Base-by-base conservation (phyloP, 1,140 invertebrate species). In the Achroia grisella region DNA sequence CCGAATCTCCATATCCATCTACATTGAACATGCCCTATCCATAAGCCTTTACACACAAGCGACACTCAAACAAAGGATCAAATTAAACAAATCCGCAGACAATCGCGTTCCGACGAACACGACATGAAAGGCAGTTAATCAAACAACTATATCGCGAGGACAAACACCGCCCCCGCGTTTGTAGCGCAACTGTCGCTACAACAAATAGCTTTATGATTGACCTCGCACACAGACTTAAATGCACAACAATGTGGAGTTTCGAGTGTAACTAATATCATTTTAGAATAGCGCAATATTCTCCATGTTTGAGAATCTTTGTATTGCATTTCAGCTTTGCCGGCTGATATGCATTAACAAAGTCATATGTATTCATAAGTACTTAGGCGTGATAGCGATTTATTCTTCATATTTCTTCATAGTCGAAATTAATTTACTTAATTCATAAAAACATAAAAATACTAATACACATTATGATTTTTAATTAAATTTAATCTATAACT, bases 71-170 rank as follows among this genome's bases (percentile, higher is more conserved):
- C 79, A 83, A 83, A 81, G 77, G 76, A 63, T 68, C 68, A 73
- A 83, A 79, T 80, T 79, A 79, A 83, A 80, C 75, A 83, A 83
- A 83, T 83, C 72, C 73, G 67, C 65, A 67, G 58, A 79, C 74
- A 76, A 78, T 73, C 68, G 71, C 62, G 69, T 73, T 75, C 72
- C 73, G 56, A 68, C 17, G 17, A 23, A 23, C 17, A 23, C 17
- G 63, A 81, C 75, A 82, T 79, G 72, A 82, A 76, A 23, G 17
- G 17, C 17, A 80, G 76, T 71, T 80, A 76, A 82, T 82, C 74
- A 80, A 80, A 80, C 71, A 72, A 71, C 17, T 23, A 23, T 23
- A 23, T 23, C 17, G 17, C 17, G 17, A 23, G 17, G 17, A 23
- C 17, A 23, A 23, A 23, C 17, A 23, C 17, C 17, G 17, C 17